Evolutionary conservation across 2,888 invertebrate species (phyloP).

Genomic region (Therioaphis trifolii): DNA sequence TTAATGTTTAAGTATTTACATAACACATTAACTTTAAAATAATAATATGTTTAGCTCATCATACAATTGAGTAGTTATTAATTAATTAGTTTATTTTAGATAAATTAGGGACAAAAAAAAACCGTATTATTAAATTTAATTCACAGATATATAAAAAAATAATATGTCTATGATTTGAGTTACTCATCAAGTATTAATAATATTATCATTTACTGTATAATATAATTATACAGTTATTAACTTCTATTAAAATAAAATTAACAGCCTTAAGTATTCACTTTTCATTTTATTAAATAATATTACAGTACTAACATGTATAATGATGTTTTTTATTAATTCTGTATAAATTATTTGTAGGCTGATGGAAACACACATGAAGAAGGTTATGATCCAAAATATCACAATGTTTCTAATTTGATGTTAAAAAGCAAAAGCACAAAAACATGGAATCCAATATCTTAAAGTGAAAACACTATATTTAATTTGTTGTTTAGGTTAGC

Average conservation of each 20-base stretch:
- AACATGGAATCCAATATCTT: conserved; percentile 18
- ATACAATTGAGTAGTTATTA: too few species aligned
- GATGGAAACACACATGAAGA: conserved; percentile 42
- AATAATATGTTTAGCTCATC: too few species aligned
- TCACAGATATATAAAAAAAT: too few species aligned
- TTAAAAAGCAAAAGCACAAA: conserved; percentile 27
- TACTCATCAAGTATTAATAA: too few species aligned
- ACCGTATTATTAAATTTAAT: too few species aligned
- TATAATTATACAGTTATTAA: background rate
- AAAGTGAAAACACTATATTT: background rate
- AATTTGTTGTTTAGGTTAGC: too few species aligned
- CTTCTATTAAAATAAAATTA: background rate
- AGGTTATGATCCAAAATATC: conserved; percentile 50
- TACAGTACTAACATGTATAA: background rate
- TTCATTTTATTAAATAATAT: too few species aligned
- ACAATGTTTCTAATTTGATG: conserved; percentile 23
- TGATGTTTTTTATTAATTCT: background rate
- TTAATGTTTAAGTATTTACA: too few species aligned
- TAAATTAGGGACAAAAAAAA: too few species aligned
- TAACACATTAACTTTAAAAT: too few species aligned
- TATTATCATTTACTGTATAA: background rate
- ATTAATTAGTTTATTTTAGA: too few species aligned
- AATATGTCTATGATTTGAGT: too few species aligned
- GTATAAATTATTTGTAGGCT: conserved; percentile 36
- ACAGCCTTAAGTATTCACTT: background rate